A percentile compares a stretch with the other conserved stretches of the same genome.
phyloP scores from a whole-genome alignment of 2,113 vertebrate genomes.

The Protobothrops flavoviridis region DNA sequence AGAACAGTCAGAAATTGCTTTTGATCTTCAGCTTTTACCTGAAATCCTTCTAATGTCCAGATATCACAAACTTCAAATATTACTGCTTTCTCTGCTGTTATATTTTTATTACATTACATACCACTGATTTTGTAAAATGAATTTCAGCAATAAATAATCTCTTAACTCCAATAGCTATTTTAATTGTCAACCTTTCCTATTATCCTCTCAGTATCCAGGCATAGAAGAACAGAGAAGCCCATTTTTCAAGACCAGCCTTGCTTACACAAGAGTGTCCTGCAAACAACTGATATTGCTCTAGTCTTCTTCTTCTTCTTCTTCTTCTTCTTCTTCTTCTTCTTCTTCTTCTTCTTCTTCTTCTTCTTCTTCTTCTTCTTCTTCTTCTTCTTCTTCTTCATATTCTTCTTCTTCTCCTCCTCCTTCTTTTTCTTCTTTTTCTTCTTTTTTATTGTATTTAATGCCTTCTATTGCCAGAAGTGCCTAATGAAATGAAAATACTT shows the following conservation, averaged over 20 bases:
- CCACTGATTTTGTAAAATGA: neutral
- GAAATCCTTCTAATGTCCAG: neutral
- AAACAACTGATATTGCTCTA: constrained; percentile 1
- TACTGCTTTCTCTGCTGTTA: neutral
- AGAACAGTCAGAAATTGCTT: neutral
- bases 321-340: too few relatives aligned
- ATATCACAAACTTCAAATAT: neutral
- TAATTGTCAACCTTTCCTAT: neutral
- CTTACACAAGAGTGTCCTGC: neutral
- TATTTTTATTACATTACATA: neutral
- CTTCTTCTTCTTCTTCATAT: too few relatives aligned
- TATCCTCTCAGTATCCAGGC: neutral
- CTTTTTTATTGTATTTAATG: constrained; percentile 46
- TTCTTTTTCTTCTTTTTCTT: too few relatives aligned
- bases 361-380: too few relatives aligned
- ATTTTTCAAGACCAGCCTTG: neutral
- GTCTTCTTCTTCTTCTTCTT: neutral
- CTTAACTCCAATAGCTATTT: neutral
- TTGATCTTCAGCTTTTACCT: neutral
- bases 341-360: too few relatives aligned
- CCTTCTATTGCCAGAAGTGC: constrained; percentile 53
- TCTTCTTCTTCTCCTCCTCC: too few relatives aligned
- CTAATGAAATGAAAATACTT: constrained; percentile 64
- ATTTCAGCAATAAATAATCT: neutral
- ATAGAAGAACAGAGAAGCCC: neutral